These are phyloP conservation scores for Paramormyrops hopkinsi DNA, from an alignment of 2,797 vertebrate genomes.

Conservation along the genomic window DNA sequence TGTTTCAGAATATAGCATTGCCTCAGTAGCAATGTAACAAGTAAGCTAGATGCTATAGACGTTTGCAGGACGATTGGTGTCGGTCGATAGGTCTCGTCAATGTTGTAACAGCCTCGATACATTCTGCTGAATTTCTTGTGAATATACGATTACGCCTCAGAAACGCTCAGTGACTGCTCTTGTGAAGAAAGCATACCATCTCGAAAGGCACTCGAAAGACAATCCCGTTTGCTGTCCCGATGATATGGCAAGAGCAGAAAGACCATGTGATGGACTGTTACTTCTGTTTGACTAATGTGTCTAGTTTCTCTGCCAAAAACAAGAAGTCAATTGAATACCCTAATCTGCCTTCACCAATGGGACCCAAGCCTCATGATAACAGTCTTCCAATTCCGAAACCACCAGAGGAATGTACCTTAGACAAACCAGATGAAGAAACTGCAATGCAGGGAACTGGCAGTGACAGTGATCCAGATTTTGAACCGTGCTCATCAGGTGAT, in stretches of 20 bases:
- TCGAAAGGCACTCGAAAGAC: neutral
- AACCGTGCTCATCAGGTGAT: neutral
- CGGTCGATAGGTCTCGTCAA: neutral
- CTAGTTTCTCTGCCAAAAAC: neutral
- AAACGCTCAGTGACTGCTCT: neutral
- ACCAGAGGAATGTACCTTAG: neutral
- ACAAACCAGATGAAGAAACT: neutral
- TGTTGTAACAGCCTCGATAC: neutral
- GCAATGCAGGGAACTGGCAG: neutral
- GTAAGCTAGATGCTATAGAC: neutral
- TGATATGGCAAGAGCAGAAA: neutral
- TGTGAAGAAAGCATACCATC: neutral
- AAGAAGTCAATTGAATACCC: neutral
- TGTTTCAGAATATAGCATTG: neutral
- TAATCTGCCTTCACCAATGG: neutral
- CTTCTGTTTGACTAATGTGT: neutral
- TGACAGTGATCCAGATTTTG: neutral
- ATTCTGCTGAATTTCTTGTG: neutral
- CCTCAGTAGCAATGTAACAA: neutral
- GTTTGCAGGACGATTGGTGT: neutral
- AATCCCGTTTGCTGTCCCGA: neutral
- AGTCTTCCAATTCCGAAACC: neutral
- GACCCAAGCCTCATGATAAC: neutral
- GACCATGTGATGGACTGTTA: neutral
- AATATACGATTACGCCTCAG: neutral